These are phyloP conservation scores for Chrysotoxum bicinctum DNA, from an alignment of 2,888 invertebrate species.

Conservation along the genomic window DNA sequence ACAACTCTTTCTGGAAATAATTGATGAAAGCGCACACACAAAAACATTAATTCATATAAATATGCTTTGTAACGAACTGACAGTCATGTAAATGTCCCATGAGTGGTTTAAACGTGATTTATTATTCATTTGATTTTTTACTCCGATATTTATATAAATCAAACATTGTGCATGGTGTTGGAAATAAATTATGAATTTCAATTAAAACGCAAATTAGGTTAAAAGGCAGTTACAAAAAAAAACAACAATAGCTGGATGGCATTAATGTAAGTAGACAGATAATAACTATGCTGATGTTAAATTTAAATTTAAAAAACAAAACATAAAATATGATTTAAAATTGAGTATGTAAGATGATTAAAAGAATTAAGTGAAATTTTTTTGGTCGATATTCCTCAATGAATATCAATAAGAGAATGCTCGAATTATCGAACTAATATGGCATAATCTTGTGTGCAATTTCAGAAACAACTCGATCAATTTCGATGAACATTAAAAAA, in stretches of 20 bases:
- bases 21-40: slow-evolving; percentile 16
- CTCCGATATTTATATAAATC: slow-evolving; percentile 21
- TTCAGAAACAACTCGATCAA: too few species aligned
- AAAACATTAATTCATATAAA: slow-evolving; percentile 24
- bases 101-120: slow-evolving; percentile 37
- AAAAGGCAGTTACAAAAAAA: not conserved
- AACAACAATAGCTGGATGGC: not conserved
- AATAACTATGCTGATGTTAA: not conserved
- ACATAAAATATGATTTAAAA: not conserved
- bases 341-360: not conserved
- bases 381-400: not conserved
- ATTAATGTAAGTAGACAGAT: not conserved
- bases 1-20: slow-evolving; percentile 5
- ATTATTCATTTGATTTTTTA: slow-evolving; percentile 37
- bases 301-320: not conserved
- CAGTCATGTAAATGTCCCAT: slow-evolving; percentile 32
- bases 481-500: too few species aligned
- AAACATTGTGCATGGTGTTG: slow-evolving; percentile 18
- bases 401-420: not conserved
- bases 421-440: too few species aligned
- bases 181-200: slow-evolving; percentile 33
- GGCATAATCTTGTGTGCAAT: too few species aligned
- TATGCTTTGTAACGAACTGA: slow-evolving; percentile 22
- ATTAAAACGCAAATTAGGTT: slow-evolving; percentile 38
- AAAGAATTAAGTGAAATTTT: not conserved